Conservation (phyloP, 1,140 invertebrate species). For the Leptoteleia sp. region DNA sequence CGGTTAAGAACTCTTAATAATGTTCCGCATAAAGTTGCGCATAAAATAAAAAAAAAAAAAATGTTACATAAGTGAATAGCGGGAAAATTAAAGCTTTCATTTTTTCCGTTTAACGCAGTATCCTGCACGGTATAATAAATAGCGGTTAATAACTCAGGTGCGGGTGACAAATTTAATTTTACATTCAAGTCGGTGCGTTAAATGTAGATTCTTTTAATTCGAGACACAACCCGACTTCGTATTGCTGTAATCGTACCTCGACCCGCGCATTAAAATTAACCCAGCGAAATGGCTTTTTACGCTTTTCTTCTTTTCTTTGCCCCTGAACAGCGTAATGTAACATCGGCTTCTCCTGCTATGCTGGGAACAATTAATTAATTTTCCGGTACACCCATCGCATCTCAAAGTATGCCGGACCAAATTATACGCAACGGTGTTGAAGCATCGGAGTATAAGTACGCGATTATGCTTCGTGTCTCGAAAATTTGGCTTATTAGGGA, state of each 20-base stretch:
- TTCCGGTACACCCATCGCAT: conserved; percentile 36
- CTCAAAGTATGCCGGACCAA: conserved; percentile 40
- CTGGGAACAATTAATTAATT: conserved; percentile 64
- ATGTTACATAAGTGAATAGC: conserved; percentile 15
- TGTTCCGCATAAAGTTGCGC: too few relatives aligned
- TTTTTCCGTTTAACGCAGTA: conserved; percentile 43
- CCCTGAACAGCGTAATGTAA: conserved; percentile 30
- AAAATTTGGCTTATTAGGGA: conserved; percentile 68
- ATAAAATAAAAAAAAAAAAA: too few relatives aligned
- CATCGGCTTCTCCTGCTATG: conserved; percentile 23
- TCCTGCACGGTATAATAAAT: conserved; percentile 47
- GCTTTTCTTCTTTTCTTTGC: conserved; percentile 30
- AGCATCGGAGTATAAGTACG: conserved; percentile 45
- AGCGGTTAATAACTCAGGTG: conserved; percentile 54
- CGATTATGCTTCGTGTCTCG: conserved; percentile 49
- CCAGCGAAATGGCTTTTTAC: conserved; percentile 50
- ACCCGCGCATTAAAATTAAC: conserved; percentile 53
- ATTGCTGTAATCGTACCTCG: conserved; percentile 44
- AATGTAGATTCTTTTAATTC: conserved; percentile 57
- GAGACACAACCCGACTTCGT: conserved; percentile 42
- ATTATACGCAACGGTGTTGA: conserved; percentile 35
- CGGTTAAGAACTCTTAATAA: too few relatives aligned
- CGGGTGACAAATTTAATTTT: conserved; percentile 57
- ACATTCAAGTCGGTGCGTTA: conserved; percentile 52
- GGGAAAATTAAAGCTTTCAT: conserved; percentile 30